phyloP scores from a whole-genome alignment of 2,113 vertebrate genomes.

The Cettia cetti region DNA sequence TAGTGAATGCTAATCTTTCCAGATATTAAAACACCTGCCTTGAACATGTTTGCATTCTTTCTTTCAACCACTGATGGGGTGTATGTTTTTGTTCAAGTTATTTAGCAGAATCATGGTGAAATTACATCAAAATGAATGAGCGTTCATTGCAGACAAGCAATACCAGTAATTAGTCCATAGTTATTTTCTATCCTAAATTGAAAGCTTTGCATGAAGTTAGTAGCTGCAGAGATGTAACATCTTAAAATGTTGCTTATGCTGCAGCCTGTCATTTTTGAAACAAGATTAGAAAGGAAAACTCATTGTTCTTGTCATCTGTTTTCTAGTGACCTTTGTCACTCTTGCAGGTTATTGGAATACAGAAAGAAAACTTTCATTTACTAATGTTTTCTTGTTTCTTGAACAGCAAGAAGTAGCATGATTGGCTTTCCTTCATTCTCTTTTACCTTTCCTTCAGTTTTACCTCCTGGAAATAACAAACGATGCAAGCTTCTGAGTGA shows the following conservation, averaged over 20 bases:
- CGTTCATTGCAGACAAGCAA: background rate
- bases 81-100: background rate
- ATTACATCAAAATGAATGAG: background rate
- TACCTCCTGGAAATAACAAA: background rate
- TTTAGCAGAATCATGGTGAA: background rate
- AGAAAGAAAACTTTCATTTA: background rate
- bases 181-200: background rate
- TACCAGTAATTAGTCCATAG: background rate
- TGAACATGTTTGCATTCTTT: background rate
- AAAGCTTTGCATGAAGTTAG: background rate
- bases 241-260: background rate
- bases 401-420: background rate
- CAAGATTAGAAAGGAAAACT: background rate
- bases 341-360: background rate
- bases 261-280: background rate
- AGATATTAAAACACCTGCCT: background rate
- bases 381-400: background rate
- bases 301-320: background rate
- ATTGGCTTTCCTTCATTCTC: background rate
- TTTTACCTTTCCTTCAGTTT: background rate
- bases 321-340: background rate
- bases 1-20: background rate
- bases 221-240: background rate
- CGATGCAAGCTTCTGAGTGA: accelerated
- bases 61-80: background rate